Evolutionary conservation across 1,140 invertebrate species (phyloP).

Genomic region (Anoplophora glabripennis): DNA sequence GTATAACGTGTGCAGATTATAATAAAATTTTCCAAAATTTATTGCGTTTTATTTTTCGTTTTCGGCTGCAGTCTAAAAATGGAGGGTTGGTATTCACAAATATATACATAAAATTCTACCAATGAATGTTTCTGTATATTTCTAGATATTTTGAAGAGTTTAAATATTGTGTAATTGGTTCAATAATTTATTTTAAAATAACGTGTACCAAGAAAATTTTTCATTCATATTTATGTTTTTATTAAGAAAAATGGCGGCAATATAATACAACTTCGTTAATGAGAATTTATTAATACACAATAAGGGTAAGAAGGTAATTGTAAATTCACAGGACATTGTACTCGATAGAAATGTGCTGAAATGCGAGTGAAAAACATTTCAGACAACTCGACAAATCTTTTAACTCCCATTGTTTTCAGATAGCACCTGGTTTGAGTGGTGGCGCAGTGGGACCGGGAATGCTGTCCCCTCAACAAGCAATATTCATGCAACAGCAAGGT

Average conservation of each 20-base stretch:
- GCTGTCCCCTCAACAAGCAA: constrained; percentile 52
- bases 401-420: constrained; percentile 28
- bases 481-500: constrained; percentile 58
- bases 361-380: background rate
- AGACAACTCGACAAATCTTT: background rate
- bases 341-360: background rate
- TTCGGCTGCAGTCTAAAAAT: constrained; percentile 17
- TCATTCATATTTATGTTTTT: no score
- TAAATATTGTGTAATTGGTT: no score
- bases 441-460: constrained; percentile 42
- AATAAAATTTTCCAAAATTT: constrained; percentile 28
- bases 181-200: no score
- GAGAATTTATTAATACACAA: no score
- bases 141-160: no score
- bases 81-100: constrained; percentile 26
- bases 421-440: constrained; percentile 43
- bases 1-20: constrained; percentile 28
- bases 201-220: no score
- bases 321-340: no score
- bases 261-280: no score
- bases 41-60: constrained; percentile 15
- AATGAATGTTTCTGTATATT: no score
- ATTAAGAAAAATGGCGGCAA: no score
- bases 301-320: no score
- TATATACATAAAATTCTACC: background rate